Base-by-base conservation (phyloP, 2,113 vertebrate species). In the Cariama cristata region DNA sequence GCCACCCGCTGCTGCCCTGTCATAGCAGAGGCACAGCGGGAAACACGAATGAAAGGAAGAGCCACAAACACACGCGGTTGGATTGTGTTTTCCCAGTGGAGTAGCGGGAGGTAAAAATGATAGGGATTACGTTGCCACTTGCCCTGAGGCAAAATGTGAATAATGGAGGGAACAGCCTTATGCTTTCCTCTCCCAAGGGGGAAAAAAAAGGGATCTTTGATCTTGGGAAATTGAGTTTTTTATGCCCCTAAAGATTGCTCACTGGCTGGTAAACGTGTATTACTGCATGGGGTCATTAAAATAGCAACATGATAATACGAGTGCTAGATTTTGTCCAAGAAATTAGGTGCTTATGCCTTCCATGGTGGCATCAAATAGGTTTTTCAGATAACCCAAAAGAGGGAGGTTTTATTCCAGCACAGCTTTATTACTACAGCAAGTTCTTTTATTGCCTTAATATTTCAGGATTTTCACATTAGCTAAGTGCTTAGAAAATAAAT, bases 131-230 rank as follows among this genome's bases (percentile, higher is more conserved):
- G 71, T 3, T 97, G 93, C 95, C 90, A 96, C 93, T 95, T 98
- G 94, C 91, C 96, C 87, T 75, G 60, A 88, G 90, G 97, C 67
- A 96, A 97, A 98, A 97, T 74, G 95, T 93, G 97, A 97, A 97
- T 97, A 94, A 96, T 58, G 76, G 66, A 69, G 93, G 90, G 95
- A 98, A 97, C 75, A 88, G 96, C 92, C 87, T 91, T 60, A 79
- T 73, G 66, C 60, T 96, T 96, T 74, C 84, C 90, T 94, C 68
- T 97, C 86, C 79, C 92, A 88, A 60, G 73, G 44, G 76, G 53
- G 9, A n/a, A 66, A 35, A 93, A n/a, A 74, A 92, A 71, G 22
- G 15, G 23, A 85, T 92, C 86, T 96, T 33, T 95, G 91, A 94
- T 94, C 63, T 64, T 44, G 84, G 50, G 38, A 96, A 97, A 96